Conservation (phyloP, 1,140 invertebrate genomes). For the Spodoptera litura region DNA sequence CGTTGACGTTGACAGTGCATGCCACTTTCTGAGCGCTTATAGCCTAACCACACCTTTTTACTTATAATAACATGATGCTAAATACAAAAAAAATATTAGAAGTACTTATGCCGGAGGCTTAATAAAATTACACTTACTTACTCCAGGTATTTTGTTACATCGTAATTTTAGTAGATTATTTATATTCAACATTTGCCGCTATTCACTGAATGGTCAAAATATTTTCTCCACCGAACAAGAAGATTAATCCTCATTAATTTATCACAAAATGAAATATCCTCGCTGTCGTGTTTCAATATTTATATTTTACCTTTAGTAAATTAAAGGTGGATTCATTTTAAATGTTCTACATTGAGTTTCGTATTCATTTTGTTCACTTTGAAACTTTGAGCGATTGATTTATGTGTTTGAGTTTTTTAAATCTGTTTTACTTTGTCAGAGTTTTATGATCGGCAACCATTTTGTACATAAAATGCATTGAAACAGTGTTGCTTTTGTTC, state of each 20-base stretch:
- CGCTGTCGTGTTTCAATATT: background rate
- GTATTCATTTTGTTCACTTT: conserved; percentile 26
- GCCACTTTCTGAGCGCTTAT: too few relatives aligned
- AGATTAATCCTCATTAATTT: conserved; percentile 2
- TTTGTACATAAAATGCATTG: conserved; percentile 35
- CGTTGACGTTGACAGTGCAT: too few relatives aligned
- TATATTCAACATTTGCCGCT: background rate
- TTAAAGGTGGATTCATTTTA: conserved; percentile 18
- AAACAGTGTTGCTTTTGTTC: conserved; percentile 29
- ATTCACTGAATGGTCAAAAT: background rate
- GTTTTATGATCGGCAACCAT: conserved; percentile 6
- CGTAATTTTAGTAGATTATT: background rate
- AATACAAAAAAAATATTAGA: too few relatives aligned
- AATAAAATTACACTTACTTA: too few relatives aligned
- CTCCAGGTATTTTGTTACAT: background rate
- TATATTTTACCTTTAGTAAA: conserved; percentile 31
- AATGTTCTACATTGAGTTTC: conserved; percentile 9
- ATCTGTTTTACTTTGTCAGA: conserved; percentile 27
- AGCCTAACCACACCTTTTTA: too few relatives aligned
- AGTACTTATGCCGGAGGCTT: too few relatives aligned
- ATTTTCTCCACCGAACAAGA: background rate
- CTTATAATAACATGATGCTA: too few relatives aligned
- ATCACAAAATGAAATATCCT: conserved; percentile 26
- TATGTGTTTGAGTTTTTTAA: conserved; percentile 17
- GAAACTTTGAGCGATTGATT: conserved; percentile 26